Evolutionary conservation across 2,113 vertebrate genomes (phyloP).

Genomic region (Chauna torquata): DNA sequence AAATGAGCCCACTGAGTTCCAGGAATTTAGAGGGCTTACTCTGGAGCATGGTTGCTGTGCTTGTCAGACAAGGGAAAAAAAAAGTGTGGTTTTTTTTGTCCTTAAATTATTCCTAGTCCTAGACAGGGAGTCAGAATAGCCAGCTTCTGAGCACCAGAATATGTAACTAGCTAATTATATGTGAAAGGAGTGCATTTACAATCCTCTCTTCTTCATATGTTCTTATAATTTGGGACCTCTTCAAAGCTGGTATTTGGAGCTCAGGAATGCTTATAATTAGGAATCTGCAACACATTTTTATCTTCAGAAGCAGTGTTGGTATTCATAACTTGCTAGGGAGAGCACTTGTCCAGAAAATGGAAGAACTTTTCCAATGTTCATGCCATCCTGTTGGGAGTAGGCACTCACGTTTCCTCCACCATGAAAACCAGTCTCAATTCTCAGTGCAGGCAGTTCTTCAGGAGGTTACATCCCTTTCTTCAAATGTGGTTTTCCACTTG

Average conservation of each 20-base stretch:
- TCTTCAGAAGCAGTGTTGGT: neutral
- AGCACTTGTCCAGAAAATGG: neutral
- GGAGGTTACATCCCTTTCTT: neutral
- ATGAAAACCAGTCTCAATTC: neutral
- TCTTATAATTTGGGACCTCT: neutral
- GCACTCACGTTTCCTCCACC: neutral
- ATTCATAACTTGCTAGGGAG: neutral
- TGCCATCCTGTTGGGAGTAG: neutral
- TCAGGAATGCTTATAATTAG: neutral
- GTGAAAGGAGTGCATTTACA: neutral
- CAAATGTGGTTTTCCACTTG: neutral
- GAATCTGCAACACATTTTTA: neutral
- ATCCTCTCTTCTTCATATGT: neutral
- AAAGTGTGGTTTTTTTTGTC: fast-evolving
- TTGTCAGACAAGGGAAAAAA: fast-evolving
- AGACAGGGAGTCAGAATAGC: neutral
- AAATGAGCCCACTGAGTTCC: neutral
- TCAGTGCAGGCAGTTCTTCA: neutral
- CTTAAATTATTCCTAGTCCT: neutral
- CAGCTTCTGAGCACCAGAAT: neutral
- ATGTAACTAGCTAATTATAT: neutral
- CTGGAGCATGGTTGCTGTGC: neutral
- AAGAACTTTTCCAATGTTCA: neutral
- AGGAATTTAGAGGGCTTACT: neutral
- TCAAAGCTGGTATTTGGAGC: neutral